Percentiles rank a stretch among this genome's conserved stretches.
Conservation (phyloP, 2,797 vertebrate genomes). For the Melanotaenia nigrans region DNA sequence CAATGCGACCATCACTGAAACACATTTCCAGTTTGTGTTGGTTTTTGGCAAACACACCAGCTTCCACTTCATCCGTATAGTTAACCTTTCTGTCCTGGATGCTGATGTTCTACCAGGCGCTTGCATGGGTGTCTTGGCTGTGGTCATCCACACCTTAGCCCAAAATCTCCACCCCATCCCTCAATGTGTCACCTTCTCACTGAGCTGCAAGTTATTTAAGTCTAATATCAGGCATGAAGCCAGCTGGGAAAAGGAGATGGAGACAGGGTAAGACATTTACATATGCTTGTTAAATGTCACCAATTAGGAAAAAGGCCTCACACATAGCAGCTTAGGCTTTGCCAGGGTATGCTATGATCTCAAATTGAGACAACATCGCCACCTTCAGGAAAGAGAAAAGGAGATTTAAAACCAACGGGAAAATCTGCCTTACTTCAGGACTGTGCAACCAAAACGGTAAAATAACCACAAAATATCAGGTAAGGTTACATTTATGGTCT, state of each 20-base stretch:
- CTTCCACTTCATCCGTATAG: conserved; percentile 79
- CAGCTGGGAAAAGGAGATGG: conserved; percentile 47
- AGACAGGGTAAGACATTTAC: conserved; percentile 61
- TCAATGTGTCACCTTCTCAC: conserved; percentile 27
- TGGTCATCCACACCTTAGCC: conserved; percentile 43
- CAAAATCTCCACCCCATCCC: conserved; percentile 23
- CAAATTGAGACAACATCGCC: conserved; percentile 78
- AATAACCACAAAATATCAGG: neutral
- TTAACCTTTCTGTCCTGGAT: conserved; percentile 66
- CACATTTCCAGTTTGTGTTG: conserved; percentile 77
- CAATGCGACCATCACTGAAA: conserved; percentile 72
- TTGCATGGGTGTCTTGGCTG: conserved; percentile 21
- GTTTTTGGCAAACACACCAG: conserved; percentile 80
- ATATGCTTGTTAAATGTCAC: conserved; percentile 71
- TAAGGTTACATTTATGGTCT: neutral
- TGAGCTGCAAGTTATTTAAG: conserved; percentile 27
- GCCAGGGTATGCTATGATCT: conserved; percentile 8
- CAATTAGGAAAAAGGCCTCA: conserved; percentile 74
- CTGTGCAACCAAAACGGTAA: conserved; percentile 22
- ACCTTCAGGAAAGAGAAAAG: conserved; percentile 77
- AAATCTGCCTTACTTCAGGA: conserved; percentile 4
- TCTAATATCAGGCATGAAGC: conserved; percentile 52
- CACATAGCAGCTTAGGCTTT: conserved; percentile 36
- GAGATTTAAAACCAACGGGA: neutral
- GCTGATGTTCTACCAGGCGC: conserved; percentile 45